Conservation (phyloP, 2,113 vertebrate genomes). For the Leiothrix lutea region DNA sequence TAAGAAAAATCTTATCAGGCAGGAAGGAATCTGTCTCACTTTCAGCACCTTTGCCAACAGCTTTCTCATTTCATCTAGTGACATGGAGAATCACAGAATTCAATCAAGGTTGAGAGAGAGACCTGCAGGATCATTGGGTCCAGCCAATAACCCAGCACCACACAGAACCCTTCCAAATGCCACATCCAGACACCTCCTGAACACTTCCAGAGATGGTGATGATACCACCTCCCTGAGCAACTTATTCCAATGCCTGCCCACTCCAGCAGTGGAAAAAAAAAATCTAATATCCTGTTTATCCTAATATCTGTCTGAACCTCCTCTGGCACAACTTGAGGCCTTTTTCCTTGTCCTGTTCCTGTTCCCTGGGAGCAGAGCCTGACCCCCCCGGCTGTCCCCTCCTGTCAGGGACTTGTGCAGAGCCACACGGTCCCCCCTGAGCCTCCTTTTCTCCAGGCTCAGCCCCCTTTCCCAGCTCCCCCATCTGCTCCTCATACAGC, state of each 20-base stretch:
- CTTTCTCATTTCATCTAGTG: neutral
- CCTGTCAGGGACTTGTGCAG: neutral
- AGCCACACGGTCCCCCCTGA: neutral
- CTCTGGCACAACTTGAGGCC: neutral
- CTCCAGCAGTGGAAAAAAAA: neutral
- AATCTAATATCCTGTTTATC: neutral
- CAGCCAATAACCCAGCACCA: neutral
- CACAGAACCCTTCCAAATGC: too few species aligned
- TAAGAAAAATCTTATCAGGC: neutral
- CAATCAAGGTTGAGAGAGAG: neutral
- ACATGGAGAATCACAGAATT: neutral
- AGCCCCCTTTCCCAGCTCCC: neutral
- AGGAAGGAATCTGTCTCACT: neutral
- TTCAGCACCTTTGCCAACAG: neutral
- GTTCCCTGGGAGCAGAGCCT: fast-evolving
- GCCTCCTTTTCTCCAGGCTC: neutral
- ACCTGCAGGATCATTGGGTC: neutral
- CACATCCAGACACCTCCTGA: neutral
- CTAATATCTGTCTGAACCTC: neutral
- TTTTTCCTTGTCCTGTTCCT: neutral
- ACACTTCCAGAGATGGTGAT: neutral
- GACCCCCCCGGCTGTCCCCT: fast-evolving
- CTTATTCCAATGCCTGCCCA: neutral
- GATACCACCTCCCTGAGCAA: neutral
- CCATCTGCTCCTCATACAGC: fast-evolving